Evolutionary conservation across 2,888 invertebrate genomes (phyloP).

Genomic region (Caenorhabditis plicata): DNA sequence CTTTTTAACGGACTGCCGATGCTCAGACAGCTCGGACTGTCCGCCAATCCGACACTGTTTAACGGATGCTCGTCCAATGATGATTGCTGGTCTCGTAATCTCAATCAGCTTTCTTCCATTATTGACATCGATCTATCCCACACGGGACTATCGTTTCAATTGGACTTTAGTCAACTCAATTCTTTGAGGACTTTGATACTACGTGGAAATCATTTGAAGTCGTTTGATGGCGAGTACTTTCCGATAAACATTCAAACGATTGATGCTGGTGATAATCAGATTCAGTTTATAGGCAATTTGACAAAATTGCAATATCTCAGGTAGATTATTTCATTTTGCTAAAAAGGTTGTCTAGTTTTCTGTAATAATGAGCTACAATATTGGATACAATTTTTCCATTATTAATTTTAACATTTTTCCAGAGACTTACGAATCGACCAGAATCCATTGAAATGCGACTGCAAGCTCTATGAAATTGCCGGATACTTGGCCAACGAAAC

Average conservation of each 20-base stretch:
- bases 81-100: slow-evolving; percentile 42
- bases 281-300: slow-evolving; percentile 50
- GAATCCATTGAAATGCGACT: slow-evolving; percentile 60
- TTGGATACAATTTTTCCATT: too few relatives aligned
- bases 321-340: too few relatives aligned
- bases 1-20: slow-evolving; percentile 50
- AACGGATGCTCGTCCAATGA: slow-evolving; percentile 18
- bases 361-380: neutral
- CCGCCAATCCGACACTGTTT: slow-evolving; percentile 39
- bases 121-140: slow-evolving; percentile 54
- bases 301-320: slow-evolving; percentile 30
- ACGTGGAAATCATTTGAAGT: slow-evolving; percentile 29
- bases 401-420: slow-evolving; percentile 16
- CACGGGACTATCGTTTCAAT: slow-evolving; percentile 28
- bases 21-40: slow-evolving; percentile 50
- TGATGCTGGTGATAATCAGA: slow-evolving; percentile 49
- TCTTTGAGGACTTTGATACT: slow-evolving; percentile 25
- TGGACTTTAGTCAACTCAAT: slow-evolving; percentile 25
- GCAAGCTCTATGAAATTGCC: slow-evolving; percentile 47
- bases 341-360: too few relatives aligned
- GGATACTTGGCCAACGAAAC: slow-evolving; percentile 39
- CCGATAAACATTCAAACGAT: slow-evolving; percentile 41
- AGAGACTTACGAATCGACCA: slow-evolving; percentile 44
- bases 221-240: slow-evolving; percentile 38
- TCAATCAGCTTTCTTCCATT: slow-evolving; percentile 43